phyloP scores from a whole-genome alignment of 2,797 vertebrate genomes.

The Acipenser transmontanus region DNA sequence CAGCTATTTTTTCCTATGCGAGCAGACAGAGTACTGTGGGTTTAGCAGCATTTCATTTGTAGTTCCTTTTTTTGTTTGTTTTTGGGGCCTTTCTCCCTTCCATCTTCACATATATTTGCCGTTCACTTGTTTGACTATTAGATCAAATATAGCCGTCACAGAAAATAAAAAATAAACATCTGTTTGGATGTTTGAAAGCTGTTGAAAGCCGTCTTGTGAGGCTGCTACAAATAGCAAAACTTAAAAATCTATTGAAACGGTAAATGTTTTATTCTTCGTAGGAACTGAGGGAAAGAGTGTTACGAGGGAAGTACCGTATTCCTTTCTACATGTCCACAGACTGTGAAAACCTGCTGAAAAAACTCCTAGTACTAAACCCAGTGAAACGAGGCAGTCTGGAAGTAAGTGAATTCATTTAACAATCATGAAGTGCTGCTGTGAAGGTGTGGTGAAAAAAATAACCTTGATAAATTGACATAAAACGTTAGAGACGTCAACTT shows the following conservation, averaged over 20 bases:
- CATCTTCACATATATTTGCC: too few relatives aligned
- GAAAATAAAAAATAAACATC: not conserved
- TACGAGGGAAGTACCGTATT: slow-evolving; percentile 91
- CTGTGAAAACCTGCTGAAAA: slow-evolving; percentile 97
- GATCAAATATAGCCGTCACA: too few relatives aligned
- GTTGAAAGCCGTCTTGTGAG: not conserved
- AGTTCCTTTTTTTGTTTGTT: too few relatives aligned
- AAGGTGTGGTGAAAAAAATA: too few relatives aligned
- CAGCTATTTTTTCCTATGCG: too few relatives aligned
- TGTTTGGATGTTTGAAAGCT: not conserved
- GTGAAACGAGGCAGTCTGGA: slow-evolving; percentile 89
- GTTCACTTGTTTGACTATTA: too few relatives aligned
- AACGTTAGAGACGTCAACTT: too few relatives aligned
- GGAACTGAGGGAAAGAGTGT: slow-evolving; percentile 89
- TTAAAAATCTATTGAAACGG: slow-evolving; percentile 1
- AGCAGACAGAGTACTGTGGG: too few relatives aligned
- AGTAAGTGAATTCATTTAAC: slow-evolving; percentile 51
- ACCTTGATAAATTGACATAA: too few relatives aligned
- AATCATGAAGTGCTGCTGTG: too few relatives aligned
- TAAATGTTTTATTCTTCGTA: slow-evolving; percentile 35
- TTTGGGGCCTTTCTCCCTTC: too few relatives aligned
- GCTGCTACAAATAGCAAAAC: not conserved
- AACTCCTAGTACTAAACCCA: slow-evolving; percentile 87
- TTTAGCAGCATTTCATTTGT: too few relatives aligned
- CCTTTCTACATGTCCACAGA: slow-evolving; percentile 98